Evolutionary conservation across 2,113 vertebrate species (phyloP).

Genomic region (Microtus pennsylvanicus): DNA sequence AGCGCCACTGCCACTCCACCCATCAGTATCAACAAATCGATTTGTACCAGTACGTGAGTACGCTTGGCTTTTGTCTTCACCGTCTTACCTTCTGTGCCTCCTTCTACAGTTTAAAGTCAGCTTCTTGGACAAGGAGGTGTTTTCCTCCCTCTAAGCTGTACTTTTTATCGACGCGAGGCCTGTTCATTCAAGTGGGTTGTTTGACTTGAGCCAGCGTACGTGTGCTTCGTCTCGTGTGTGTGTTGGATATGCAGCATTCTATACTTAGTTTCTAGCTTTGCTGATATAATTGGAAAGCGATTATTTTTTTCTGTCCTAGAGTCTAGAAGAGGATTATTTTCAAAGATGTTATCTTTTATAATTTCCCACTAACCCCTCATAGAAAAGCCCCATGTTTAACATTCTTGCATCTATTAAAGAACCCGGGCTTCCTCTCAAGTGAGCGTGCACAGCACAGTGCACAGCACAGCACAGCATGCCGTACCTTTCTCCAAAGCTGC

Average conservation of each 20-base stretch:
- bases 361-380: background rate
- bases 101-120: constrained; percentile 43
- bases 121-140: background rate
- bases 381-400: background rate
- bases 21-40: background rate
- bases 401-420: background rate
- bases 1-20: constrained; percentile 21
- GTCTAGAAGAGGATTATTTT: constrained; percentile 28
- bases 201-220: background rate
- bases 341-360: background rate
- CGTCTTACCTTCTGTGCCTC: background rate
- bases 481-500: background rate
- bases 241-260: background rate
- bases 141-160: constrained; percentile 1
- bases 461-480: background rate
- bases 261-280: background rate
- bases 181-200: background rate
- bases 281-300: background rate
- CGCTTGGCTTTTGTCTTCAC: background rate
- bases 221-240: background rate
- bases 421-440: background rate
- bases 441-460: background rate
- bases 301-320: background rate
- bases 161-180: constrained; percentile 29
- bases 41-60: background rate